Evolutionary conservation across 1,140 invertebrate species (phyloP), one percentile per base, ranked within the genome.

Genomic region (Brevipalpus yothersi): DNA sequence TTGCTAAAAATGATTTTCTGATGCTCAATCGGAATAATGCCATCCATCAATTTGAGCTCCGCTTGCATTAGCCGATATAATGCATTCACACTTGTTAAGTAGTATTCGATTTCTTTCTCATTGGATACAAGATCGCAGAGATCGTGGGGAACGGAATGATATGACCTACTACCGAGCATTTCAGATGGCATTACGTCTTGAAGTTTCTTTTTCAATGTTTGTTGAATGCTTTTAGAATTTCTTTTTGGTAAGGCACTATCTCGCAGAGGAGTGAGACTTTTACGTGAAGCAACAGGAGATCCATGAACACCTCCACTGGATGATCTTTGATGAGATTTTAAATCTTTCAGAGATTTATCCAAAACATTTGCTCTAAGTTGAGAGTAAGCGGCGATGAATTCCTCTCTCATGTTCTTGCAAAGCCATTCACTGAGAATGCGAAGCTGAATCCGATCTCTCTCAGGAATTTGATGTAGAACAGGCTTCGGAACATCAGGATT

Each of bases 41-140:
- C 82, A 15, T 81, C 77, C 73, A 93, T 82, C 17, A 89, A 71
- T 56, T 80, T 75, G 40, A 83, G 77, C 69, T 96, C 91, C 67
- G 82, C 82, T 72, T 89, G 83, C 75, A 92, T 86, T 4, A 95
- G 74, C 62, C 84, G 82, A 53, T 86, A 81, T n/a, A 94, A 72
- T 9, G 83, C 86, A 41, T 85, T 81, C 0, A 91, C 79, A 64
- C 84, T 78, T n/a, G 83, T 78, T 58, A 90, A 72, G 71, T 88
- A 90, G 66, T 84, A 81, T 66, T 89, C 84, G 75, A 87, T 82
- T 70, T 91, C 86, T 68, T 82, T 79, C 70, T 86, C 84, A 66
- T 57, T 68, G 65, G 65, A 63, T 0, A 58, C 62, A 19, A 60
- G n/a, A 31, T 58, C 58, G 17, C 61, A 53, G 4, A 53, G n/a